Percentiles rank a stretch among this genome's conserved stretches.
Conservation (phyloP, 1,140 invertebrate species). For the Argopecten irradians region DNA sequence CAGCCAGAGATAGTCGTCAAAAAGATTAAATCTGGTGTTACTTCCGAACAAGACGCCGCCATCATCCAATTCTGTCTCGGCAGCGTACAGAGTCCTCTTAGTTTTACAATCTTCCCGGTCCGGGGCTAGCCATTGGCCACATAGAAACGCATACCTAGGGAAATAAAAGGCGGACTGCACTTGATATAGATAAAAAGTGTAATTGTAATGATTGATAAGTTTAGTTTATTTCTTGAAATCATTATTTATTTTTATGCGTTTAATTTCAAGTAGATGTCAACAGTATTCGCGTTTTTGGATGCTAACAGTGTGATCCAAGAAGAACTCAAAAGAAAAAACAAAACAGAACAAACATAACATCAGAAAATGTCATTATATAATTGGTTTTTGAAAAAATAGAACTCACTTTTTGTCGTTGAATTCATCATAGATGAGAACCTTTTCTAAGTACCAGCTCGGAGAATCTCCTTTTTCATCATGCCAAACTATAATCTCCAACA, state of each 20-base stretch:
- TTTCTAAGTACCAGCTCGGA: conserved; percentile 78
- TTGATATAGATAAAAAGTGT: no score
- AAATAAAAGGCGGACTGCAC: no score
- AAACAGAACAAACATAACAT: no score
- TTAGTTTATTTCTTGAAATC: no score
- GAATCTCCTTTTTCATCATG: conserved; percentile 77
- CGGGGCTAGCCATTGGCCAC: background rate
- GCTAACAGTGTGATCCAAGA: no score
- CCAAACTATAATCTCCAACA: conserved; percentile 78
- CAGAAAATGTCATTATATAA: no score
- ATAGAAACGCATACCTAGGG: background rate
- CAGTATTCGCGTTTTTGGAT: no score
- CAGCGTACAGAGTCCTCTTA: background rate
- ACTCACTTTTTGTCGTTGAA: background rate
- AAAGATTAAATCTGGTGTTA: conserved; percentile 71
- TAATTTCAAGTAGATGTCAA: no score
- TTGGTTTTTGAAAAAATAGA: no score
- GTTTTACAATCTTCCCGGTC: background rate
- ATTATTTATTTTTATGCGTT: no score
- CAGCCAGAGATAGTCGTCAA: conserved; percentile 67
- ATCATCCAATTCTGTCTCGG: conserved; percentile 56
- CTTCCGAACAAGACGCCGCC: conserved; percentile 54
- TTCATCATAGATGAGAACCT: conserved; percentile 78
- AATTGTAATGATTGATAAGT: no score
- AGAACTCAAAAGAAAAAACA: no score